Evolutionary conservation across 2,888 invertebrate genomes (phyloP), one percentile per base, ranked within the genome.

Genomic region (Epinotia demarniana): DNA sequence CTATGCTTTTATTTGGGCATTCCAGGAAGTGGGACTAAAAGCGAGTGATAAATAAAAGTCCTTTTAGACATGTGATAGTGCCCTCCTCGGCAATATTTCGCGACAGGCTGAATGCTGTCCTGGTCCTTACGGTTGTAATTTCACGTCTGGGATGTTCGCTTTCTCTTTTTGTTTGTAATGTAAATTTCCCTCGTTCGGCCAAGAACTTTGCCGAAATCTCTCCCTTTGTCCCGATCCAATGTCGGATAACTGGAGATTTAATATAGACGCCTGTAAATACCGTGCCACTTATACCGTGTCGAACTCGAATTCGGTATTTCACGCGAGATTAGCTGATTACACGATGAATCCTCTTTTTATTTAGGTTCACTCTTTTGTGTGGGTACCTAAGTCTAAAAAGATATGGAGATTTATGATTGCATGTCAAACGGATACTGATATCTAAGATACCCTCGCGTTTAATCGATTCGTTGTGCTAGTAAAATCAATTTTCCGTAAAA

Each of bases 151-250:
- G 81, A 86, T 85, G 83, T 82, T 86, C 83, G 84, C 80, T 85
- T 87, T 87, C 86, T 83, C 82, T 85, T 86, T 86, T 85, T 89
- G 86, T 88, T 89, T 89, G 88, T 87, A 86, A 89, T 89, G 89
- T 88, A 90, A 89, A 89, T 90, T 90, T 87, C 83, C 84, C 84
- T 86, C 85, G 83, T 85, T 85, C 83, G 82, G 79, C 85, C 83
- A 81, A 83, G 83, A 87, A 86, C 83, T 86, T 83, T 79, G 81
- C 80, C 82, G 82, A 85, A 86, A 88, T 87, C 84, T 83, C 81
- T 84, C 84, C 86, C 85, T 85, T 89, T 88, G 88, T 88, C 85
- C 86, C 83, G 86, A 86, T 87, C 84, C 84, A 81, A 86, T 85
- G 84, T 85, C 83, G 84, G 88, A 89, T 87, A 89, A 85, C 82